Percentiles rank a stretch among this genome's conserved stretches.
These are phyloP conservation scores for Pristionchus mayeri DNA, from an alignment of 2,888 invertebrate genomes.

Conservation along the genomic window DNA sequence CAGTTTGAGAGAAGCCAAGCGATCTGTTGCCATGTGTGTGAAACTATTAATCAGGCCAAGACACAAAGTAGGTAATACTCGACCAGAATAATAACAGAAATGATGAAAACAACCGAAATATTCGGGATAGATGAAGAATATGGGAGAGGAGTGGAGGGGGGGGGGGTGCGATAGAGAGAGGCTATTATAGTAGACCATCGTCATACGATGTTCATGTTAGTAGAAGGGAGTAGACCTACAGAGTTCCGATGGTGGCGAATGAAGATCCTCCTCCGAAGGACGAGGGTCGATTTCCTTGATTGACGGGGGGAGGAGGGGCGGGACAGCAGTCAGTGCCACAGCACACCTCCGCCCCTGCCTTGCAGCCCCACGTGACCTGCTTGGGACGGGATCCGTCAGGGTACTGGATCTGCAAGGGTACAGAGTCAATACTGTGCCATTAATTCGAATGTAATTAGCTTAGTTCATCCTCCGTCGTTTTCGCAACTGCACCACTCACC, in stretches of 20 bases:
- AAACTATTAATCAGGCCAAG: conserved; percentile 24
- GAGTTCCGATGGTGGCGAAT: conserved; percentile 33
- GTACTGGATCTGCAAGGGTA: conserved; percentile 71
- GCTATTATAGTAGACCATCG: too few species aligned
- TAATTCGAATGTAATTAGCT: too few species aligned
- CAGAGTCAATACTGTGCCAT: too few species aligned
- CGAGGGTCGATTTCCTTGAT: neutral
- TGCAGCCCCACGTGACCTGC: conserved; percentile 69
- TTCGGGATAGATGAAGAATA: neutral
- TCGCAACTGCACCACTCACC: conserved; percentile 47
- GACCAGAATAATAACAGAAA: conserved; percentile 21
- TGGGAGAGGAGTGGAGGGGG: too few species aligned
- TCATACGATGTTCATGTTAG: conserved; percentile 3
- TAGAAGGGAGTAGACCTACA: conserved; percentile 31
- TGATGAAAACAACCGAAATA: conserved; percentile 30
- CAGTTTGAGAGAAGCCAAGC: neutral
- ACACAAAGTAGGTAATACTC: conserved; percentile 16
- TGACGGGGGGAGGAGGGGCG: conserved; percentile 48
- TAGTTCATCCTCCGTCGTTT: neutral
- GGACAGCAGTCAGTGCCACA: conserved; percentile 73
- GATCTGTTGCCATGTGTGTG: neutral
- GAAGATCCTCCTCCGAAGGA: neutral
- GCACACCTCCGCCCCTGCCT: conserved; percentile 57
- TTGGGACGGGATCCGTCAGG: conserved; percentile 71
- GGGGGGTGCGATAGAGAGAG: neutral